Evolutionary conservation across 2,113 vertebrate species (phyloP).

Genomic region (Phainopepla nitens): DNA sequence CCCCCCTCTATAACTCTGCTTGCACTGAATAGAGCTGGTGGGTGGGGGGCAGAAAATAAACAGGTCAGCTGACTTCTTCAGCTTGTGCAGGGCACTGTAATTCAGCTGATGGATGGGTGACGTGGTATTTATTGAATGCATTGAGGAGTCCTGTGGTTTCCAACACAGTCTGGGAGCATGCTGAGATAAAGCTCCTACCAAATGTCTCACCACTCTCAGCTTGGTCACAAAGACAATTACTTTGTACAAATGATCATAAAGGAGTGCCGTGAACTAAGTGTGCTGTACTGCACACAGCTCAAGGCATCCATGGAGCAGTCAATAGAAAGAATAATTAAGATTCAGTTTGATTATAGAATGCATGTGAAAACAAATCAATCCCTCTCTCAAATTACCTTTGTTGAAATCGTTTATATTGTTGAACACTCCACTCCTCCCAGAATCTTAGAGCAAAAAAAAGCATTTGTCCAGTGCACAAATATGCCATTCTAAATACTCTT

Average conservation of each 20-base stretch:
- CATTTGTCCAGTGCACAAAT: background rate
- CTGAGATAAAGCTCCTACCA: slow-evolving; percentile 10
- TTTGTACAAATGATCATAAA: background rate
- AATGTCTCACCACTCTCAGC: background rate
- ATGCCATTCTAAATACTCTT: background rate
- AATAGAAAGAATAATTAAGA: background rate
- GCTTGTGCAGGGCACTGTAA: background rate
- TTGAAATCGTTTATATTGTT: background rate
- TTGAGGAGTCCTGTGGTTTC: slow-evolving; percentile 32
- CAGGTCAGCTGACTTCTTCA: slow-evolving; percentile 52
- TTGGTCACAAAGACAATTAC: slow-evolving; percentile 23
- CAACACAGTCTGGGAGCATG: background rate
- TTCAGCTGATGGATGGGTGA: slow-evolving; percentile 44
- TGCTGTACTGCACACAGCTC: background rate
- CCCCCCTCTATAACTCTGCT: background rate
- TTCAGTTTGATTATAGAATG: background rate
- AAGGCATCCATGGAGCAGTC: background rate
- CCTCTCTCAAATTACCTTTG: background rate
- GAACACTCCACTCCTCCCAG: background rate
- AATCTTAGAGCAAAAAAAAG: background rate
- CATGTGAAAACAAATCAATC: background rate
- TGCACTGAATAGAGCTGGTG: slow-evolving; percentile 32
- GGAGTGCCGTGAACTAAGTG: background rate
- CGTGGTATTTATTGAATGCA: slow-evolving; percentile 41
- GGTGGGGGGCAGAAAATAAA: slow-evolving; percentile 52